These are phyloP conservation scores for Apotomis capreana DNA, from an alignment of 2,888 invertebrate genomes.

Conservation along the genomic window DNA sequence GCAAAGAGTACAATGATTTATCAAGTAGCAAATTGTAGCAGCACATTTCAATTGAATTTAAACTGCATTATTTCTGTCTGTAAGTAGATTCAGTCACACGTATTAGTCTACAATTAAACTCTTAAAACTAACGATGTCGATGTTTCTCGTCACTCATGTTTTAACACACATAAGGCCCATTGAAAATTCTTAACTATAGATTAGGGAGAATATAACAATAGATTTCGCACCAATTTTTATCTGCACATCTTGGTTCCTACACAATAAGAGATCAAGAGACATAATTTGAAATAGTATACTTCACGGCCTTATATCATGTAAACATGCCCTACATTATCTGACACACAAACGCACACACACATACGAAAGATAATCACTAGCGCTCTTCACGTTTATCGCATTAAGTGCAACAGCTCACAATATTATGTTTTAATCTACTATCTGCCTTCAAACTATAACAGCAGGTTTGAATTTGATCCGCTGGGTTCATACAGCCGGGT, in stretches of 20 bases:
- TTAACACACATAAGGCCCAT: too few species aligned
- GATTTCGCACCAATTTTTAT: too few species aligned
- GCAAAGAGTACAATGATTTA: too few species aligned
- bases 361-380: constrained; percentile 60
- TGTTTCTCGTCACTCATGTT: too few species aligned
- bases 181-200: too few species aligned
- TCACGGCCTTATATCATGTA: constrained; percentile 70
- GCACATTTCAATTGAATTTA: too few species aligned
- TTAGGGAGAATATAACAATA: too few species aligned
- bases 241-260: background rate
- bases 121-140: too few species aligned
- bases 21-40: too few species aligned
- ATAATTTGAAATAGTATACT: constrained; percentile 57
- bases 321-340: constrained; percentile 71
- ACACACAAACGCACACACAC: constrained; percentile 58
- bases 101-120: too few species aligned
- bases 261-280: constrained; percentile 49
- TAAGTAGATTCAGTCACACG: too few species aligned
- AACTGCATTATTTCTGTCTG: too few species aligned
- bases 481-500: background rate
- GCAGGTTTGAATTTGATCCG: constrained; percentile 11
- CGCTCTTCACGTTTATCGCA: constrained; percentile 56
- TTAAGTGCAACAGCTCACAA: constrained; percentile 56
- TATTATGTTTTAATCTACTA: background rate
- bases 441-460: background rate